Conservation (phyloP, 2,113 vertebrate genomes). For the Poeciliopsis turrubarensis region DNA sequence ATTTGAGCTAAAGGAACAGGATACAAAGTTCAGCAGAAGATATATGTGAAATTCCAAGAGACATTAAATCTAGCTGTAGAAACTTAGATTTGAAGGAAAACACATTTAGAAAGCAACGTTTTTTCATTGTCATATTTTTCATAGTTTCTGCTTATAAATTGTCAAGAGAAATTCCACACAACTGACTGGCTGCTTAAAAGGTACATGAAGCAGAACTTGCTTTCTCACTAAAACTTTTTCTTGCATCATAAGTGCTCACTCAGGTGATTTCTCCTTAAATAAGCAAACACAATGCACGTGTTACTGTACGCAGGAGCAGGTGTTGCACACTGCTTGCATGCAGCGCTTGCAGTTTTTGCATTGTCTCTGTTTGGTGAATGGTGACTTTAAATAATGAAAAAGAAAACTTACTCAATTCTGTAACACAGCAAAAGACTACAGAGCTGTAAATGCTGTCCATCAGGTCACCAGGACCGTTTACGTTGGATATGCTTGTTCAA, state of each 20-base stretch:
- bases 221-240: background rate
- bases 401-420: background rate
- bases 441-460: background rate
- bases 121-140: background rate
- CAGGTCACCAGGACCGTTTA: background rate
- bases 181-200: background rate
- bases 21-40: too few relatives aligned
- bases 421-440: background rate
- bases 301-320: background rate
- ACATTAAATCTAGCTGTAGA: too few relatives aligned
- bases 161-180: too few relatives aligned
- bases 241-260: background rate
- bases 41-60: too few relatives aligned
- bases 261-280: background rate
- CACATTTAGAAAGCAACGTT: too few relatives aligned
- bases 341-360: background rate
- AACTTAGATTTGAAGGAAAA: too few relatives aligned
- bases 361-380: background rate
- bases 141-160: background rate
- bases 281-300: background rate
- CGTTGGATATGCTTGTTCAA: background rate
- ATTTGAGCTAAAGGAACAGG: too few relatives aligned
- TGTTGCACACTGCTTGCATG: background rate
- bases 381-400: background rate
- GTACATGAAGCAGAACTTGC: background rate